Evolutionary conservation across 2,113 vertebrate species (phyloP).

Genomic region (Leptosomus discolor): DNA sequence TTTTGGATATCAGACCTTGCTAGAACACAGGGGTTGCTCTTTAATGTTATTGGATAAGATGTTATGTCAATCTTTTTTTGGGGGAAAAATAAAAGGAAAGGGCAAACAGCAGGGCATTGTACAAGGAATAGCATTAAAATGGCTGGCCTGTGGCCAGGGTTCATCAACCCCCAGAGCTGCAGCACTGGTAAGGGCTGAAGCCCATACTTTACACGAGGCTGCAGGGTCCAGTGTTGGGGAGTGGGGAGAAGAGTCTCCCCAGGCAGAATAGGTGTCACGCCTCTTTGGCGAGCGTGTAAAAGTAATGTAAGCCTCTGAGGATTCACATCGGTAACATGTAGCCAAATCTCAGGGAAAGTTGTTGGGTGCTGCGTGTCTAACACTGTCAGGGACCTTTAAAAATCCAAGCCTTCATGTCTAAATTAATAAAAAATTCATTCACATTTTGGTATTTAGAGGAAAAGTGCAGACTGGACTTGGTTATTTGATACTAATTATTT

Average conservation of each 20-base stretch:
- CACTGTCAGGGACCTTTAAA: neutral
- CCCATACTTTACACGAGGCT: neutral
- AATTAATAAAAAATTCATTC: neutral
- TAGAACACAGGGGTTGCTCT: neutral
- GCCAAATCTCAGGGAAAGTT: neutral
- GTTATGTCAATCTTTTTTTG: neutral
- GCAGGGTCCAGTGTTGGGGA: neutral
- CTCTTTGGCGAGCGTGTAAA: fast-evolving
- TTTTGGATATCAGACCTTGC: neutral
- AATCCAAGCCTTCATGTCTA: neutral
- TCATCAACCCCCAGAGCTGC: no score
- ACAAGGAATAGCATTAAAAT: neutral
- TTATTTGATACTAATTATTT: conserved; percentile 57
- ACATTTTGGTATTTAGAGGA: neutral
- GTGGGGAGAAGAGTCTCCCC: neutral
- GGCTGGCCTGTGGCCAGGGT: neutral
- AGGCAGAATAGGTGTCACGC: neutral
- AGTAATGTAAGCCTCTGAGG: neutral
- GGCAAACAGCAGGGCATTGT: neutral
- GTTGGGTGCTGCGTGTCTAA: neutral
- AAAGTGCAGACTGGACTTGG: conserved; percentile 16
- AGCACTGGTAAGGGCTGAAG: neutral
- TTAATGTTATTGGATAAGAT: neutral
- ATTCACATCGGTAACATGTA: neutral
- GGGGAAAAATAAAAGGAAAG: neutral